Evolutionary conservation across 2,888 invertebrate species (phyloP).

Genomic region (Auanema freiburgensis): DNA sequence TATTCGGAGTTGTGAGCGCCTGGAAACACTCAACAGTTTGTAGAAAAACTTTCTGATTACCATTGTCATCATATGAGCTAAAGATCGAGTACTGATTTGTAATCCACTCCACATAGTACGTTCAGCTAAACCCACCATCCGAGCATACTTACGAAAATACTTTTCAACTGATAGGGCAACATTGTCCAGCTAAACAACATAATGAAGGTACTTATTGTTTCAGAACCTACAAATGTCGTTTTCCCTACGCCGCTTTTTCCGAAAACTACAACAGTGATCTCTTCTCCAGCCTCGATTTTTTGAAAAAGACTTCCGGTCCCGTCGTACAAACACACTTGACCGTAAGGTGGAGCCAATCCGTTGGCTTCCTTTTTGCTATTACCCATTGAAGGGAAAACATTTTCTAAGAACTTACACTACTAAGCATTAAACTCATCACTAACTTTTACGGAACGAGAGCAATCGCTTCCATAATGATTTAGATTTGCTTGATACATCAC

Average conservation of each 20-base stretch:
- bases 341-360: neutral
- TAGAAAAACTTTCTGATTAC: neutral
- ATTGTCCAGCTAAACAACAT: neutral
- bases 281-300: neutral
- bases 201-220: neutral
- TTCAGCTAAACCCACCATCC: neutral
- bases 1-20: neutral
- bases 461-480: no score
- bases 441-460: no score
- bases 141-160: neutral
- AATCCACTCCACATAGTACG: neutral
- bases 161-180: neutral
- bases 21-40: neutral
- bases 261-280: conserved; percentile 4
- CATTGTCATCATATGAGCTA: conserved; percentile 6
- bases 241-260: conserved; percentile 2
- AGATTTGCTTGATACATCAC: no score
- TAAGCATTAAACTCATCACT: no score
- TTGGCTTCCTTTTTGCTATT: neutral
- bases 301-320: conserved; percentile 3
- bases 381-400: no score
- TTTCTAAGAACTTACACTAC: no score
- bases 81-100: neutral
- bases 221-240: neutral
- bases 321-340: neutral